phyloP scores from a whole-genome alignment of 2,888 invertebrate species.

The Drosophila antonietae region DNA sequence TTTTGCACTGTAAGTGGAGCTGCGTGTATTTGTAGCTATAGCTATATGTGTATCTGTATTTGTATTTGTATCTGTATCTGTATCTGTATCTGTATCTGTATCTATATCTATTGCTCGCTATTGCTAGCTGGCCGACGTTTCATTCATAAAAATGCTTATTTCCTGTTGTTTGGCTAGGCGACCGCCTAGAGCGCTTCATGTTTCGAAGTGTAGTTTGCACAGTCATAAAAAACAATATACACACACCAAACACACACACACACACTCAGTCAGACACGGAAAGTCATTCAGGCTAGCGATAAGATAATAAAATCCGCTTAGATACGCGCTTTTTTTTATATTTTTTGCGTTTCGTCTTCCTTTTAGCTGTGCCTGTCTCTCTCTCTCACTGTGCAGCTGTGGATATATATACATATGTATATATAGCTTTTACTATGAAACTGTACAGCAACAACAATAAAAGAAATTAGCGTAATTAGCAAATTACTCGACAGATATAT shows the following conservation, averaged over 20 bases:
- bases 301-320: constrained; percentile 80
- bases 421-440: constrained; percentile 73
- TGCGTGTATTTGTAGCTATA: constrained; percentile 24
- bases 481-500: constrained; percentile 65
- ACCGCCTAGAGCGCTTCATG: constrained; percentile 64
- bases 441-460: constrained; percentile 72
- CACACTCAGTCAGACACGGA: constrained; percentile 25
- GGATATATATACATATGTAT: neutral
- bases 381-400: constrained; percentile 5
- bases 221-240: constrained; percentile 69
- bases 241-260: constrained; percentile 25
- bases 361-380: constrained; percentile 18
- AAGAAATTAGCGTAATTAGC: constrained; percentile 80
- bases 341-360: constrained; percentile 52
- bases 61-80: constrained; percentile 25
- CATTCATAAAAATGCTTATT: constrained; percentile 81
- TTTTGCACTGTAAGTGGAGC: constrained; percentile 65
- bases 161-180: constrained; percentile 77
- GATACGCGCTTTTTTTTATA: constrained; percentile 64
- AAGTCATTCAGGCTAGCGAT: constrained; percentile 71
- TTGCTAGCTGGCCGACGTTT: constrained; percentile 67
- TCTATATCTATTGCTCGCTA: constrained; percentile 34
- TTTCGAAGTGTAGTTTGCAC: constrained; percentile 67
- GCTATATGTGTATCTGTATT: constrained; percentile 12
- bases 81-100: constrained; percentile 21